Evolutionary conservation across 1,140 invertebrate genomes (phyloP), one percentile per base, ranked within the genome.

Genomic region (Drosophila grimshawi): DNA sequence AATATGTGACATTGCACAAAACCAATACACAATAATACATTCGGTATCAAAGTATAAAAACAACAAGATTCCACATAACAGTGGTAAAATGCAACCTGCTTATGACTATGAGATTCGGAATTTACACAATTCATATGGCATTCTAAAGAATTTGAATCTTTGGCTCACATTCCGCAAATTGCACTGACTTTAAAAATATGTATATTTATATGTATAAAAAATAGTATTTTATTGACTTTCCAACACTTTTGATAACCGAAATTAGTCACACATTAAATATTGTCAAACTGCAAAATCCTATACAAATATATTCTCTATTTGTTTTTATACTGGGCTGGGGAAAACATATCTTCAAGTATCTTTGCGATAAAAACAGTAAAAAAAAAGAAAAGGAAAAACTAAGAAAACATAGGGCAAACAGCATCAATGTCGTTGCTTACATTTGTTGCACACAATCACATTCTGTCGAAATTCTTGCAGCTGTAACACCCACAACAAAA

Each of bases 381-480:
- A 8, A 53, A 55, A 37, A 30, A 53, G 63, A 72, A 65, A 52
- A 59, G 2, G 8, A n/a, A 35, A n/a, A 32, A 30, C n/a, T 5
- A 27, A 39, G 4, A 10, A 52, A 33, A 37, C 45, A 63, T 51
- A 57, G 49, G 39, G 41, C 59, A 79, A 69, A 70, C 79, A 82
- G 65, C 83, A 82, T 76, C 82, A 86, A 80, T 86, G 76, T 69
- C 65, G 60, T 74, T 86, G 82, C 76, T 76, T 73, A 81, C 78
- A 86, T 81, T 81, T 76, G 75, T 81, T 52, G 72, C 80, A 70
- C 65, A 39, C 65, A 32, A 43, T 55, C 80, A 66, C 65, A 57
- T 30, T 30, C 62, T 32, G 48, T 55, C 74, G 71, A 35, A 79
- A 76, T 32, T 72, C 69, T 72, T 78, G 67, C 45, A 61, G 61